Evolutionary conservation across 2,113 vertebrate genomes (phyloP), one percentile per base, ranked within the genome.

Genomic region (Carassius auratus): DNA sequence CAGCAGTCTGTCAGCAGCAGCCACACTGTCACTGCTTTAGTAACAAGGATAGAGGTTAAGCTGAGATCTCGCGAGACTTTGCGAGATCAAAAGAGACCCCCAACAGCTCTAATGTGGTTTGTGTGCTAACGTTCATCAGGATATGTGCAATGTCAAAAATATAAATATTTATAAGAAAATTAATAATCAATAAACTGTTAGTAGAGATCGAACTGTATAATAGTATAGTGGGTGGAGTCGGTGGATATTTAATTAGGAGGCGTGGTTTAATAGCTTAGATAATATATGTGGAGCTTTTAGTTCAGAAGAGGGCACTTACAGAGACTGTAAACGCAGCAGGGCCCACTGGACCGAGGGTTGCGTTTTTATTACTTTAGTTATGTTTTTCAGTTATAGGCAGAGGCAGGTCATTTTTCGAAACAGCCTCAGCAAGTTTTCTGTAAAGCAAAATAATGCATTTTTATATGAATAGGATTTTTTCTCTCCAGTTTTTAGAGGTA

Each of bases 61-160:
- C 7, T 26, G 36, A 30, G 23, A 4, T 84, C 75, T 84, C 86
- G 88, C 85, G 88, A 86, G 87, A 88, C 1, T 2, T 0, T 8
- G 0, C 3, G 26, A 42, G 55, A 45, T 45, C 42, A 45, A 3
- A 10, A 10, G 9, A 45, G 12, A 71, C 76, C 78, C 23, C 36
- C 77, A 33, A 55, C 48, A 0, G 14, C 74, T 17, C 14, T 33
- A 52, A 19, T 55, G 50, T 57, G 75, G 42, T 10, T 36, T 57
- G 23, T 21, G 71, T 14, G 12, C 10, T 50, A 13, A 14, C 2
- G 3, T 50, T 50, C 13, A 12, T 50, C 48, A 14, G n/a, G 33
- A 10, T 69, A 3, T 64, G 12, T 64, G 62, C 3, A 21, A 19
- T 36, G 7, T 69, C 36, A 2, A 8, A n/a, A 3, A 64, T 64